Evolutionary conservation across 2,113 vertebrate genomes (phyloP), one percentile per base, ranked within the genome.

Genomic region (Lanius collurio): DNA sequence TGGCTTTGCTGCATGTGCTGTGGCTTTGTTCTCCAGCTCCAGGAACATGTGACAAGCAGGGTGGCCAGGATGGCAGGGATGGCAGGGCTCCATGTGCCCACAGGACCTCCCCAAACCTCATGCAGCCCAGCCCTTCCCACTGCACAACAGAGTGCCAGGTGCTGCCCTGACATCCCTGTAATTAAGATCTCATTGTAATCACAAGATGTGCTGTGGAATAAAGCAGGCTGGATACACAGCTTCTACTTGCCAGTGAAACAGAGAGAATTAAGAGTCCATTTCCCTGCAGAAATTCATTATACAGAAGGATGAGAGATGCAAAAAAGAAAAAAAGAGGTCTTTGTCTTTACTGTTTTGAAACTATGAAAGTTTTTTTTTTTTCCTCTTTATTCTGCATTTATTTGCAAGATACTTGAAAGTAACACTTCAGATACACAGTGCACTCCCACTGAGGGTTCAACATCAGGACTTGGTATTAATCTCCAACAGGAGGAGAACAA

Each of bases 1-100:
- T 17, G 73, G 50, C 37, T 27, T 20, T 37, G 59, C 81, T 52
- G 7, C 1, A 8, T 2, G 24, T 5, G 3, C 23, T 2, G 0
- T 5, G 56, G 1, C 22, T 74, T n/a, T 85, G 79, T 24, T 47
- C 75, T 19, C 39, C 22, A 26, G 14, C 50, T 50, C 70, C 75
- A 70, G 65, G 10, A 47, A 16, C 0, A 2, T 4, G 2, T 7
- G 73, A 64, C 15, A 31, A 70, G 70, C 5, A 3, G 79, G 83
- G 5, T 6, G 26, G 62, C 53, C 39, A 41, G 18, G n/a, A 14
- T 33, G 7, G 17, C 60, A 31, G 53, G 63, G 83, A 2, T 26
- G n/a, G 68, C 52, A 60, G 53, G 6, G 10, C 13, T 37, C 37
- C 73, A 50, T 1, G 0, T 6, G 42, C 55, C 68, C 7, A 15